These are phyloP conservation scores for Poliocrania exsul DNA, from an alignment of 2,797 vertebrate species.

Conservation along the genomic window DNA sequence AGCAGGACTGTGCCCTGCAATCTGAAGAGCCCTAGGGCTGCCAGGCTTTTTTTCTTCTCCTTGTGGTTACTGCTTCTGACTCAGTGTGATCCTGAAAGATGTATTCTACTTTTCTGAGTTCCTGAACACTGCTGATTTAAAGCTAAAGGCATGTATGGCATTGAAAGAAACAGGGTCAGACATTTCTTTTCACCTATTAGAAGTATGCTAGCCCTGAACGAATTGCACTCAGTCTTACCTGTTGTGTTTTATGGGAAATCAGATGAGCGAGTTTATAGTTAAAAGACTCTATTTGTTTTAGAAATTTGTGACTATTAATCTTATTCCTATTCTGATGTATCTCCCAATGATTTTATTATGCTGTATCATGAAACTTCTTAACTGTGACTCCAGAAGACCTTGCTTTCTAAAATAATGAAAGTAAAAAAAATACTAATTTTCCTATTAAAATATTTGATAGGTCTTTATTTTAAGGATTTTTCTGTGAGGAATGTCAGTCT, in stretches of 20 bases:
- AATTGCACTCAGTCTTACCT: neutral
- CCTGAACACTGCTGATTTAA: neutral
- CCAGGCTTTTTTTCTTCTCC: neutral
- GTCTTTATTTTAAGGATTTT: neutral
- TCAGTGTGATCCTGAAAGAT: neutral
- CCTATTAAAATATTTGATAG: neutral
- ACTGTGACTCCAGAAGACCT: neutral
- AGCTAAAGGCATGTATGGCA: neutral
- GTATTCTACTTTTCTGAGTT: neutral
- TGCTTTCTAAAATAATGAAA: neutral
- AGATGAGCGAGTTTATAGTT: neutral
- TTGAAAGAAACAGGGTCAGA: neutral
- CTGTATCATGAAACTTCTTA: neutral
- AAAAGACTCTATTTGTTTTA: neutral
- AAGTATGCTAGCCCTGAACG: neutral
- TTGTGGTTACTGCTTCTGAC: neutral
- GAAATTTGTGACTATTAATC: neutral
- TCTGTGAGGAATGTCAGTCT: neutral
- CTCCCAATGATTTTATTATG: neutral
- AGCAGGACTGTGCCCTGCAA: neutral
- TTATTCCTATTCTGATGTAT: neutral
- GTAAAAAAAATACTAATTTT: neutral
- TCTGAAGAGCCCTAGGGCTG: neutral
- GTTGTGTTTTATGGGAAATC: neutral
- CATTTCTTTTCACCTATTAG: neutral